Conservation (phyloP, 2,888 invertebrate genomes). For the Esperia sulphurella region DNA sequence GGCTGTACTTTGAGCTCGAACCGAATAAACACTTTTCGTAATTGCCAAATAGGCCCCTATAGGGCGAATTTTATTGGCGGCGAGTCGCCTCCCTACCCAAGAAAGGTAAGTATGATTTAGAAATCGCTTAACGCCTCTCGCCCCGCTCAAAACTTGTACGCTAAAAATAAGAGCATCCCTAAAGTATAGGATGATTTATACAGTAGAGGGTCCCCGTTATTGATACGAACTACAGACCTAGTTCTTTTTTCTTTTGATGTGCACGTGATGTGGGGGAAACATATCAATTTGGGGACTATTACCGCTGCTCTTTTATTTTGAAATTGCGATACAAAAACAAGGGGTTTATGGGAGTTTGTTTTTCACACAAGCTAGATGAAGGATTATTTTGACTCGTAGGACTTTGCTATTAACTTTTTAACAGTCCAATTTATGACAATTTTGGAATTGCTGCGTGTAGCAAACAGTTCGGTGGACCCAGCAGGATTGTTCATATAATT, state of each 20-base stretch:
- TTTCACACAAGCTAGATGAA: not conserved
- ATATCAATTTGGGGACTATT: constrained; percentile 54
- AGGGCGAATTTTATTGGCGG: too few relatives aligned
- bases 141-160: constrained; percentile 19
- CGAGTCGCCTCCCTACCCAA: too few relatives aligned
- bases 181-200: constrained; percentile 61
- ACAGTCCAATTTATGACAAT: too few relatives aligned
- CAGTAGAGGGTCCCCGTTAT: constrained; percentile 49
- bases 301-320: constrained; percentile 16
- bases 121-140: constrained; percentile 3
- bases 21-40: too few relatives aligned
- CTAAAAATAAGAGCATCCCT: constrained; percentile 25
- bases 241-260: constrained; percentile 58
- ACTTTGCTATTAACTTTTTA: too few relatives aligned
- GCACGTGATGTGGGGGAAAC: constrained; percentile 47
- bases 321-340: not conserved
- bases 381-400: too few relatives aligned
- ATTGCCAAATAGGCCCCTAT: too few relatives aligned
- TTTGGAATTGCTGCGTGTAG: too few relatives aligned
- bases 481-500: too few relatives aligned
- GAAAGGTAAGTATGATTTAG: too few relatives aligned
- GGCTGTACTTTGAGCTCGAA: too few relatives aligned
- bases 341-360: not conserved
- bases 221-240: constrained; percentile 59
- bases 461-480: too few relatives aligned